Evolutionary conservation across 64 coral and sea anemone species (phyloP), one percentile per base, ranked within the genome.

Genomic region (Montipora cactus): DNA sequence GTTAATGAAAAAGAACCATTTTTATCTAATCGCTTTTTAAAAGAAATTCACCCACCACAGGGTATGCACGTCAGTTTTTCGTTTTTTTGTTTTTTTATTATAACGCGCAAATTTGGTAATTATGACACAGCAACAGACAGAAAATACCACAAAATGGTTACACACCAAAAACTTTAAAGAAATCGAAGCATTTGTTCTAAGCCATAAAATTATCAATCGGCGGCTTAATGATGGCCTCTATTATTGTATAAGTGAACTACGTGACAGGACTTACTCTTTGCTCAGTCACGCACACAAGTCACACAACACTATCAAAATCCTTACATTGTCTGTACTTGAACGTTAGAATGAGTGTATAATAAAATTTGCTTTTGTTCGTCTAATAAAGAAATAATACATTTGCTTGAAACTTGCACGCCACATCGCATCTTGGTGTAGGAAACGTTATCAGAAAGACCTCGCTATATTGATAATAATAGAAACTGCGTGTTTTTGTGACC

Each of bases 151-250:
- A 74, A 74, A 69, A 69, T 74, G 70, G 70, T 74, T 74, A 37
- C 23, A 74, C 70, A 74, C 70, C 70, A 74, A 7, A 74, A 21
- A 74, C 18, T 74, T 74, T 66, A 66, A 66, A 14, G 61, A 66
- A 14, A 66, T 66, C 10, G 61, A 66, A 66, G 10, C 61, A 66
- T 66, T 66, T 66, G 10, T 66, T 14, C 61, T 66, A 66, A 66
- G 61, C 61, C 61, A 66, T 66, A 14, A 66, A 74, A 74, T 25
- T 74, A 74, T 7, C 70, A 74, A 74, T 74, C 9, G 70, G 70
- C n/a, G 70, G 70, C 70, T 74, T 74, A 25, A 74, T 74, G 70
- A 74, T 74, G 70, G 70, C 70, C 70, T 74, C 70, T 66, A 12
- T 66, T 37, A 23, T 23, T 74, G 70, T 74, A 23, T 8, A 74